Evolutionary conservation across 2,888 invertebrate species (phyloP), one percentile per base, ranked within the genome.

Genomic region (Chironomus riparius): DNA sequence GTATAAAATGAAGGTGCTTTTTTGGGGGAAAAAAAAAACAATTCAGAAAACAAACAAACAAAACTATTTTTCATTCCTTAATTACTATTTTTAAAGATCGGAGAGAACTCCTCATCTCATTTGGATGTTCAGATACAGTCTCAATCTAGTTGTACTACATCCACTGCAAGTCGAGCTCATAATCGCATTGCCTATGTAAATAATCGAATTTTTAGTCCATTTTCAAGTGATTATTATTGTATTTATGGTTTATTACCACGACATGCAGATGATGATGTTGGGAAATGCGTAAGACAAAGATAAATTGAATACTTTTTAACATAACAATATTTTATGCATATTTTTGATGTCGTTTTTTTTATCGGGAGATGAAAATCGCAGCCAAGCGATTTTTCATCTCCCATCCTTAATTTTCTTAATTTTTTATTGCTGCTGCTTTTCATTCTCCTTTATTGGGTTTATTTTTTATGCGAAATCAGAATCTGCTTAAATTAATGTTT

Each of bases 171-270:
- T 69, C 69, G 47, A 47, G 69, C 47, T 13, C 47, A 47, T 10
- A 69, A 47, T 47, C 69, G 69, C 47, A 15, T 69, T 65, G 47
- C 50, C 50, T 61, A 74, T 68, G 68, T 74, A 68, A 68, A 68
- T 68, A 74, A 74, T 62, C 15, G 72, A 28, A 62, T 62, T 72
- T 72, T 72, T 24, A 72, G 74, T 68, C 74, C 74, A 47, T 74
- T 74, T 68, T 74, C 74, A 47, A 74, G 68, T 50, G 74, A 74
- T 68, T 68, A 68, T 65, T 74, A 68, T 74, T 74, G 74, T 50
- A 74, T 74, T 74, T 74, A 74, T 74, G 74, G 74, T 68, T 65
- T 74, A 68, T 48, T 74, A 48, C 74, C 74, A 62, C 72, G 62
- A 62, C 61, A 61, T 62, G 18, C 72, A 72, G 72, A 72, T 38